Evolutionary conservation across 2,113 vertebrate genomes (phyloP).

Genomic region (Gavia stellata): DNA sequence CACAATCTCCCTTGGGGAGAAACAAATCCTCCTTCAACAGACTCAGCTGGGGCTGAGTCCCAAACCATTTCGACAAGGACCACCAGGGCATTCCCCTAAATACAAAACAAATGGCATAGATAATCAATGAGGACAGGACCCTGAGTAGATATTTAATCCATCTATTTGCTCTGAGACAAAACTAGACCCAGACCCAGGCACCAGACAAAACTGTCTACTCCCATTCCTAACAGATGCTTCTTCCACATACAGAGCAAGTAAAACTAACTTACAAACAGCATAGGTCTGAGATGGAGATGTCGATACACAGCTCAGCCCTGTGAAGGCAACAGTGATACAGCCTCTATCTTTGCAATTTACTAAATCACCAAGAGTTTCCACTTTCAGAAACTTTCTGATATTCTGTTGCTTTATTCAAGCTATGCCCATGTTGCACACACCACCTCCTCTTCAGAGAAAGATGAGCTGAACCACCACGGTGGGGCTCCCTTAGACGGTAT

Average conservation of each 20-base stretch:
- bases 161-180: not conserved
- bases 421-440: not conserved
- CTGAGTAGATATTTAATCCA: not conserved
- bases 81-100: not conserved
- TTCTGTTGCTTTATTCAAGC: not conserved
- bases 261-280: not conserved
- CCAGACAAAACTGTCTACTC: not conserved
- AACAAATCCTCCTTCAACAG: not conserved
- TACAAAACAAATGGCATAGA: not conserved
- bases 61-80: not conserved
- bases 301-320: not conserved
- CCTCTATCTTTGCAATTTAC: not conserved
- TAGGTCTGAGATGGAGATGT: not conserved
- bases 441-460: not conserved
- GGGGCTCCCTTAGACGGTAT: not conserved
- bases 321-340: not conserved
- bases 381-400: not conserved
- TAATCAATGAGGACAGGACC: not conserved
- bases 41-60: not conserved
- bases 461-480: fast-evolving
- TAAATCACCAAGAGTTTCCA: not conserved
- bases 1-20: not conserved
- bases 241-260: not conserved
- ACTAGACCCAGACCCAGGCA: not conserved
- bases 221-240: not conserved